phyloP scores from a whole-genome alignment of 2,113 vertebrate species.

The Baryphthengus martii region DNA sequence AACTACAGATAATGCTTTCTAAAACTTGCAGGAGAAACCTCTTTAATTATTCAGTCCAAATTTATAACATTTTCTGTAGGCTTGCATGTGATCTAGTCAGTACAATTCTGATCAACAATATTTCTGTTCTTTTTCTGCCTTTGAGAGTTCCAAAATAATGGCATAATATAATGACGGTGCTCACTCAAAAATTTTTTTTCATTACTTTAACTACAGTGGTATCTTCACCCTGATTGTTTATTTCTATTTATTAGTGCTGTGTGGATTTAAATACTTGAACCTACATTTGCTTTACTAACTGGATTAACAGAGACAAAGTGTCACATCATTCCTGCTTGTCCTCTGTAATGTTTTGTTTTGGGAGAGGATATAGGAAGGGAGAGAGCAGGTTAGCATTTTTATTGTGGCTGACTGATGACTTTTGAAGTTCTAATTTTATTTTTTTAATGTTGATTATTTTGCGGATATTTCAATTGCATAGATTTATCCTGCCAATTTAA shows the following conservation, averaged over 20 bases:
- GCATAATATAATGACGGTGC: constrained; percentile 13
- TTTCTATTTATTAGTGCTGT: constrained; percentile 48
- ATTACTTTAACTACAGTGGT: constrained; percentile 17
- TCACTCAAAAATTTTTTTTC: constrained; percentile 10
- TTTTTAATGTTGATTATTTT: constrained; percentile 31
- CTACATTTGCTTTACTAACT: constrained; percentile 36
- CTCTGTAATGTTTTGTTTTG: constrained; percentile 14
- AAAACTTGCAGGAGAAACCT: not conserved
- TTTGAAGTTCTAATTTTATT: constrained; percentile 39
- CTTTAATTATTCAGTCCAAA: constrained; percentile 15
- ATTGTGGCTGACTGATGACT: not conserved
- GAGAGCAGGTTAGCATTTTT: constrained; percentile 9
- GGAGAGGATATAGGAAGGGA: not conserved
- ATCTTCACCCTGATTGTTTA: constrained; percentile 17
- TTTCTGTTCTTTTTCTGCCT: not conserved
- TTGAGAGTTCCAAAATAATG: constrained; percentile 8
- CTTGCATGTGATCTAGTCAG: not conserved
- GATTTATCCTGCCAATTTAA: constrained; percentile 3
- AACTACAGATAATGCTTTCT: not conserved
- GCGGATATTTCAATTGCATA: constrained; percentile 40
- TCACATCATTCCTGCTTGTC: not conserved
- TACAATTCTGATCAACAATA: constrained; percentile 8
- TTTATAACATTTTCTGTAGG: not conserved
- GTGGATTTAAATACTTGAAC: constrained; percentile 54
- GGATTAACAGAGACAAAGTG: constrained; percentile 8